Conservation (phyloP, 1,140 invertebrate species). For the Matsumurasca onukii region DNA sequence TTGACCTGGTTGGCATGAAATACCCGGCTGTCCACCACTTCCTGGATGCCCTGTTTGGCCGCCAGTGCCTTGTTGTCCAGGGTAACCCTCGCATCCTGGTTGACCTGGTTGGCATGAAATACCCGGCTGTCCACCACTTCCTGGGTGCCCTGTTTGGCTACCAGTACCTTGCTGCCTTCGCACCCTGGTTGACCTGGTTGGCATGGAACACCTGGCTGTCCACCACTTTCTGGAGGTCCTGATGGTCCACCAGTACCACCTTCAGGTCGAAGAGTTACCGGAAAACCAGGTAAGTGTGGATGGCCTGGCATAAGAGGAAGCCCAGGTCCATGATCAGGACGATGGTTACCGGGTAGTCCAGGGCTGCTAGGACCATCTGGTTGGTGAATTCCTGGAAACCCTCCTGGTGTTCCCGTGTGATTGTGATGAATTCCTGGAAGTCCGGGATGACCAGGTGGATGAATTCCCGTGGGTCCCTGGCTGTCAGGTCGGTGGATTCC, state of each 20-base stretch:
- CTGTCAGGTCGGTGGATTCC: constrained; percentile 37
- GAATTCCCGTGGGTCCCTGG: constrained; percentile 40
- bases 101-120: constrained; percentile 36
- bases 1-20: constrained; percentile 43
- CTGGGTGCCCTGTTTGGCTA: constrained; percentile 24
- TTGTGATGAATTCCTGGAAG: constrained; percentile 20
- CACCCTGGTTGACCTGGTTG: constrained; percentile 37
- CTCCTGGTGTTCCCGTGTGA: constrained; percentile 33
- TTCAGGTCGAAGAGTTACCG: no score
- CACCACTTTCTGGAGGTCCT: constrained; percentile 39
- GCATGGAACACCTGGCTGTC: constrained; percentile 39
- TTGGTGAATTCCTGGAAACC: constrained; percentile 36
- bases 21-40: constrained; percentile 39
- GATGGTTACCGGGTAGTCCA: constrained; percentile 39
- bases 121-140: constrained; percentile 35
- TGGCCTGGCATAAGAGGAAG: no score
- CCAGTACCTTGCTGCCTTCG: constrained; percentile 27
- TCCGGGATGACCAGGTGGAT: background rate
- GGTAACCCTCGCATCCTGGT: constrained; percentile 38
- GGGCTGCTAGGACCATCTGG: constrained; percentile 40
- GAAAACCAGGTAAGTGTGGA: no score
- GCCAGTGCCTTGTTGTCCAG: constrained; percentile 37
- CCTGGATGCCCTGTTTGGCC: constrained; percentile 28
- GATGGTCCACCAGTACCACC: constrained; percentile 37
- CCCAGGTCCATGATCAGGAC: constrained; percentile 38